Percentiles rank a stretch among this genome's conserved stretches.
Conservation (phyloP, 2,797 vertebrate species). For the Phataginus tricuspis region DNA sequence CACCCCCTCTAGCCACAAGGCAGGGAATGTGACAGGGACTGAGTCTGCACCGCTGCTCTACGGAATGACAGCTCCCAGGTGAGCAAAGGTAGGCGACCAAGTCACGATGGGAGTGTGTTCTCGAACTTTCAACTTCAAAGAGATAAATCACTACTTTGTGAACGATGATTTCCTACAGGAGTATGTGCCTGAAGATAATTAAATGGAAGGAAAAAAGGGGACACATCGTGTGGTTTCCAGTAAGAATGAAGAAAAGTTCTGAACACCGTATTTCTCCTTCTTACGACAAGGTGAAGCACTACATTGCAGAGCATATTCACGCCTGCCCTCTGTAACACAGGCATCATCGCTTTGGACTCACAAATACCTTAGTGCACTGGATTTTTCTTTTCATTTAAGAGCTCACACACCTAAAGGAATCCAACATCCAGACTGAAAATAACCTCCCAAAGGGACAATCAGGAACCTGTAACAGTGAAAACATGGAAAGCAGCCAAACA, state of each 20-base stretch:
- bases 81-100: slow-evolving; percentile 13
- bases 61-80: not conserved
- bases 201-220: not conserved
- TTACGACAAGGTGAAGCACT: not conserved
- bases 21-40: not conserved
- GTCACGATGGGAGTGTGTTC: slow-evolving; percentile 11
- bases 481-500: not conserved
- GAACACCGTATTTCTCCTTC: not conserved
- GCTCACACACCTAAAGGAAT: not conserved
- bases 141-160: slow-evolving; percentile 10
- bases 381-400: slow-evolving; percentile 46
- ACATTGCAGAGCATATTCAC: not conserved
- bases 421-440: not conserved
- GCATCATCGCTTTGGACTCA: not conserved
- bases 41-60: not conserved
- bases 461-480: not conserved
- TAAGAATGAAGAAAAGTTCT: not conserved
- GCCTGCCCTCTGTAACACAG: not conserved
- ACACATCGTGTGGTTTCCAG: not conserved
- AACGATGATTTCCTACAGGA: slow-evolving; percentile 8
- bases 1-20: slow-evolving; percentile 44
- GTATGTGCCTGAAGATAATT: not conserved
- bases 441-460: not conserved
- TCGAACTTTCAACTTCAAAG: not conserved
- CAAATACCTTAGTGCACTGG: not conserved